Evolutionary conservation across 2,888 invertebrate species (phyloP).

Genomic region (Exephanes ischioxanthus): DNA sequence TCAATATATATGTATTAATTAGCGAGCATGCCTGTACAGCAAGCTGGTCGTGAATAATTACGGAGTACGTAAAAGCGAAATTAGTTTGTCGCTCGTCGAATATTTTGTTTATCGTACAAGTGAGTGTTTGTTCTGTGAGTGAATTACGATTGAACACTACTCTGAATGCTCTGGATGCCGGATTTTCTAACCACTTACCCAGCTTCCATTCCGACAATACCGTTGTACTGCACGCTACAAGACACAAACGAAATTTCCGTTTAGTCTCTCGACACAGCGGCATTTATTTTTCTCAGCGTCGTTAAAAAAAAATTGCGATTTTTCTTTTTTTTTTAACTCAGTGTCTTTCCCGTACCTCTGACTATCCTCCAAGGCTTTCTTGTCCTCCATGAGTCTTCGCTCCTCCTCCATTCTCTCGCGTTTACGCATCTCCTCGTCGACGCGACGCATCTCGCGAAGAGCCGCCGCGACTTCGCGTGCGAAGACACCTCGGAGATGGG

Average conservation of each 20-base stretch:
- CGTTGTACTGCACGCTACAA: conserved; percentile 86
- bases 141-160: conserved; percentile 50
- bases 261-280: conserved; percentile 63
- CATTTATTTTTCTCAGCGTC: background rate
- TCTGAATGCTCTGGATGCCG: conserved; percentile 38
- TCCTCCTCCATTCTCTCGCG: conserved; percentile 91
- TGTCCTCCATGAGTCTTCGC: conserved; percentile 86
- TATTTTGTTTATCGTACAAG: conserved; percentile 10
- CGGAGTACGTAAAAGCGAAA: conserved; percentile 7
- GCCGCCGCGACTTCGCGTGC: conserved; percentile 95
- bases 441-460: conserved; percentile 93
- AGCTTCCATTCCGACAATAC: conserved; percentile 86
- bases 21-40: conserved; percentile 50
- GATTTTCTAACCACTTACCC: conserved; percentile 84
- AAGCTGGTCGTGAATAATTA: conserved; percentile 29
- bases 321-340: conserved; percentile 8
- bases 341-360: conserved; percentile 86
- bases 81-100: conserved; percentile 32
- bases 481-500: conserved; percentile 95
- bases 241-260: conserved; percentile 77
- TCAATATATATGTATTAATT: conserved; percentile 7
- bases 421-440: conserved; percentile 94
- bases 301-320: background rate
- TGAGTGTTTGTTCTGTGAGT: conserved; percentile 59
- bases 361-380: conserved; percentile 88